Evolutionary conservation across 2,113 vertebrate genomes (phyloP).

Genomic region (Promerops cafer): DNA sequence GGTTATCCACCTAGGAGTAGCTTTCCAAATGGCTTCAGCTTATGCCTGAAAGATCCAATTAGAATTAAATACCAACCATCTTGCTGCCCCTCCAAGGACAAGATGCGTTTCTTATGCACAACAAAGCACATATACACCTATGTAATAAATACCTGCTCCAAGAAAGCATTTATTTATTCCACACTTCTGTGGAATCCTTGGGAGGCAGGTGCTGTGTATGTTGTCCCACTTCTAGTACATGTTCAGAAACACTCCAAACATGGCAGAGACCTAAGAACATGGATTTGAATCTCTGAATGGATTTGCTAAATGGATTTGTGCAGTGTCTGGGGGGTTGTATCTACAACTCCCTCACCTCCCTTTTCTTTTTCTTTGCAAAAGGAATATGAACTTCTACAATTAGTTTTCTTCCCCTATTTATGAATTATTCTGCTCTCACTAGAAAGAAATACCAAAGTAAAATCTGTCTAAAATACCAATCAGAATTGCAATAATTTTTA

Average conservation of each 20-base stretch:
- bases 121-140: not conserved
- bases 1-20: not conserved
- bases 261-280: not conserved
- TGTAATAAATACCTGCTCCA: not conserved
- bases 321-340: not conserved
- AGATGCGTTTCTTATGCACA: not conserved
- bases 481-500: not conserved
- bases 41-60: not conserved
- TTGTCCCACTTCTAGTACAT: not conserved
- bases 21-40: not conserved
- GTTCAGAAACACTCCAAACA: not conserved
- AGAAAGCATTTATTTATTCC: not conserved
- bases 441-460: not conserved
- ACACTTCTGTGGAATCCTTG: not conserved
- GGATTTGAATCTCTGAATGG: not conserved
- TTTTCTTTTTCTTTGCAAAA: not conserved
- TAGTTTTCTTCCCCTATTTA: not conserved
- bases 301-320: not conserved
- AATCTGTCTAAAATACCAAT: not conserved
- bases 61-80: not conserved
- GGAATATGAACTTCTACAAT: not conserved
- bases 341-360: rapidly evolving
- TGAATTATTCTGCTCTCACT: not conserved
- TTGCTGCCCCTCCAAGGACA: not conserved
- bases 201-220: not conserved